Evolutionary conservation across 2,113 vertebrate genomes (phyloP).

Genomic region (Pimephales promelas): DNA sequence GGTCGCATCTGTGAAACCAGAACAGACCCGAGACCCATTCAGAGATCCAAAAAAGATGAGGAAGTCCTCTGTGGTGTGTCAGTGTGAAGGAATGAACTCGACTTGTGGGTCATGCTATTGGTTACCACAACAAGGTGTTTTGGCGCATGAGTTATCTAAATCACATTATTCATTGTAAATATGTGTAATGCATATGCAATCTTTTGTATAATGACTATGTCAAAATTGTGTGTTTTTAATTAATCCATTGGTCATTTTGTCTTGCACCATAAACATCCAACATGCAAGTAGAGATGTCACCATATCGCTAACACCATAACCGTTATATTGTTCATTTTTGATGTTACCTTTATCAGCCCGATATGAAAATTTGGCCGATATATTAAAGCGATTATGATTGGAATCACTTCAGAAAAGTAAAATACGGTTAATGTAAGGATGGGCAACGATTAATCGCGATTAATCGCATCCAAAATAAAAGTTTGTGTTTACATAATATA

Average conservation of each 20-base stretch:
- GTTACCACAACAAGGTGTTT: neutral
- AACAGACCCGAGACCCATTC: neutral
- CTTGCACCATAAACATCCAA: neutral
- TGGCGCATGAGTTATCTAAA: neutral
- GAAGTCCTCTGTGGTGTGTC: neutral
- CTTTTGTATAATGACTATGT: neutral
- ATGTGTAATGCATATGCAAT: neutral
- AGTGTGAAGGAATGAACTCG: neutral
- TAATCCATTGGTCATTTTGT: neutral
- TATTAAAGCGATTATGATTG: no score
- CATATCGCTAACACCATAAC: no score
- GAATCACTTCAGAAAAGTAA: no score
- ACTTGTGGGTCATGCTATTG: neutral
- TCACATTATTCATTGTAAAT: neutral
- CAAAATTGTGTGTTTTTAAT: neutral
- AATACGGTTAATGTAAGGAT: no score
- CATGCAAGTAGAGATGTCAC: neutral
- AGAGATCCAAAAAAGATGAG: neutral
- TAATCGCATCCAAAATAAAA: no score
- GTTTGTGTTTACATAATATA: no score
- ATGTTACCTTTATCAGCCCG: no score
- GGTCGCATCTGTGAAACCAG: constrained; percentile 78
- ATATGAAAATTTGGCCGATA: no score
- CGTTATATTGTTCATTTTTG: no score
- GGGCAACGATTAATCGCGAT: no score